A percentile compares a stretch with the other conserved stretches of the same genome.
These are phyloP conservation scores for Sorex maritimensis DNA, from an alignment of 2,797 vertebrate species.

Conservation along the genomic window DNA sequence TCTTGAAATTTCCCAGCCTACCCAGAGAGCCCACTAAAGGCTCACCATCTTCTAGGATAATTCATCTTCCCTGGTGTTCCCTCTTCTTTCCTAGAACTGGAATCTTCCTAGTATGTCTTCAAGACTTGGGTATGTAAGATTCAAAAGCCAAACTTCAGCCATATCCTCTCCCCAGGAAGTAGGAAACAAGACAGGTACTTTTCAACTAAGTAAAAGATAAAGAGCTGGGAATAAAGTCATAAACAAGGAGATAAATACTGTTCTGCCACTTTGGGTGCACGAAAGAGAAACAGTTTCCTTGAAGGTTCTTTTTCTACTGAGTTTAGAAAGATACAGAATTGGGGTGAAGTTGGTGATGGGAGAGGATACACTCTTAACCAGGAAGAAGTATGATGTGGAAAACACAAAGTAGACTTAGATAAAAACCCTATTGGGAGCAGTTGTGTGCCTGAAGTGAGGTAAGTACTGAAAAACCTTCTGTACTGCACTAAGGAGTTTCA, in stretches of 20 bases:
- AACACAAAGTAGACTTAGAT: neutral
- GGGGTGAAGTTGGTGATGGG: neutral
- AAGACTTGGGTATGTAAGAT: neutral
- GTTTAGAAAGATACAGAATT: neutral
- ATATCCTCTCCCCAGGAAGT: neutral
- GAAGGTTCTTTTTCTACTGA: too few relatives aligned
- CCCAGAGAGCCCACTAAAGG: fast-evolving
- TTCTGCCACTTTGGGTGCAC: neutral
- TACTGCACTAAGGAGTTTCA: too few relatives aligned
- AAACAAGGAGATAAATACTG: neutral
- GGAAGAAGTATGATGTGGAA: neutral
- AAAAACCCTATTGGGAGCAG: neutral
- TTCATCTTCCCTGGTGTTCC: neutral
- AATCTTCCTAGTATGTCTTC: neutral
- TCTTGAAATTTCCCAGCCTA: neutral
- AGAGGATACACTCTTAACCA: neutral
- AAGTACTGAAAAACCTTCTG: too few relatives aligned
- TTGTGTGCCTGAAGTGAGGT: neutral
- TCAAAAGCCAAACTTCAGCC: neutral
- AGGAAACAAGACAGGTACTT: neutral
- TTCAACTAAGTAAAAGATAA: neutral
- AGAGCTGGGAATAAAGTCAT: neutral
- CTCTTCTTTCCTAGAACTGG: neutral
- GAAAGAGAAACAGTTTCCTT: neutral
- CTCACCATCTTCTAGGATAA: neutral